phyloP scores from a whole-genome alignment of 2,888 invertebrate genomes.

The Artemia sp. region DNA sequence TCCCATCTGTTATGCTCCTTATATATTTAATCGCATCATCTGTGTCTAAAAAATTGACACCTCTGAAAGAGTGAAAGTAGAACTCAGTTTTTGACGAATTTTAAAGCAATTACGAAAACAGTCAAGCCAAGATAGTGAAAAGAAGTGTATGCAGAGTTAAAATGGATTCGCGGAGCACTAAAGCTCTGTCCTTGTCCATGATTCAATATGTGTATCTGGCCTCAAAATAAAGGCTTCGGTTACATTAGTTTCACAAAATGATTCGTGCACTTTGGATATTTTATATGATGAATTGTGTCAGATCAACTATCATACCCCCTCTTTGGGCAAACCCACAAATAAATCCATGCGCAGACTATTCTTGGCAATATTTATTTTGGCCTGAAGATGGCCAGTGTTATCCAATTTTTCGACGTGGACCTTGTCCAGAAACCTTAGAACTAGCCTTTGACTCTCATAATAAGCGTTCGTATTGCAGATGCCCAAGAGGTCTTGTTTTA shows the following conservation, averaged over 20 bases:
- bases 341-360: constrained; percentile 63
- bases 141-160: too few relatives aligned
- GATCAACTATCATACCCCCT: constrained; percentile 52
- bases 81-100: too few relatives aligned
- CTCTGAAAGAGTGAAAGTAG: too few relatives aligned
- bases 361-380: constrained; percentile 74
- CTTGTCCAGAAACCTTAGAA: constrained; percentile 70
- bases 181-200: too few relatives aligned
- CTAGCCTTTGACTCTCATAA: constrained; percentile 45
- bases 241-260: not conserved
- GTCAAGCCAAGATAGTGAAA: too few relatives aligned
- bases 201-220: too few relatives aligned
- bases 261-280: constrained; percentile 1
- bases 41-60: too few relatives aligned
- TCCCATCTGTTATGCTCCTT: too few relatives aligned
- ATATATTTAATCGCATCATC: too few relatives aligned
- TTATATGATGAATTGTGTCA: not conserved
- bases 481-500: constrained; percentile 60
- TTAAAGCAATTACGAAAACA: too few relatives aligned
- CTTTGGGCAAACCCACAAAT: constrained; percentile 65
- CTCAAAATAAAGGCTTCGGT: too few relatives aligned
- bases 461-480: constrained; percentile 57
- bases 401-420: constrained; percentile 55
- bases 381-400: constrained; percentile 65
- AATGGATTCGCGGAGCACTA: too few relatives aligned